A percentile compares a stretch with the other conserved stretches of the same genome.
Evolutionary conservation across 1,140 invertebrate species (phyloP).

Genomic region (Tribolium madens): DNA sequence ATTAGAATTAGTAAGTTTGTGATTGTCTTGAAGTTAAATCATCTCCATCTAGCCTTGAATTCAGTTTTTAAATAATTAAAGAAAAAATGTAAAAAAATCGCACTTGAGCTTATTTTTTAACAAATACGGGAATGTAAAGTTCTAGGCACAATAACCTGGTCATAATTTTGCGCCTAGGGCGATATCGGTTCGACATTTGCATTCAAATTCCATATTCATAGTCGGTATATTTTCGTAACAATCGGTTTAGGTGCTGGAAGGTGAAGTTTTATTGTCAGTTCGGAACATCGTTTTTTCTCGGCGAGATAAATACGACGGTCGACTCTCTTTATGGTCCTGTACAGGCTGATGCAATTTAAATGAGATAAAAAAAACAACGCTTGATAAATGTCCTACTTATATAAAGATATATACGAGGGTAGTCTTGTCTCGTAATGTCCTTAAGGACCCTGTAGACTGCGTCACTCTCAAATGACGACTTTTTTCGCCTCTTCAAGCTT

Average conservation of each 20-base stretch:
- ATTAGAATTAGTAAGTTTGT: too few species aligned
- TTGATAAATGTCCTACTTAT: constrained; percentile 18
- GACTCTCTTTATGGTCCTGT: constrained; percentile 20
- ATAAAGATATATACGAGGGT: not conserved
- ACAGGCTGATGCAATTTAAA: constrained; percentile 31
- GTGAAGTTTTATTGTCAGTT: constrained; percentile 22
- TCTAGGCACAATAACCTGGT: not conserved
- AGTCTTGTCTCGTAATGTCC: not conserved
- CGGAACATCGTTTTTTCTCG: constrained; percentile 9
- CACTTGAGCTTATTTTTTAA: too few species aligned
- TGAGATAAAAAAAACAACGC: constrained; percentile 2
- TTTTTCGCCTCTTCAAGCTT: not conserved
- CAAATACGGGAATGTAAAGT: too few species aligned
- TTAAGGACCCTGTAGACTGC: not conserved
- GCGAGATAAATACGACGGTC: constrained; percentile 16
- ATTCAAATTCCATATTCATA: constrained; percentile 35
- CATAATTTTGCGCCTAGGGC: not conserved
- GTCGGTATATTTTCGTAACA: constrained; percentile 11
- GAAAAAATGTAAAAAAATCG: too few species aligned
- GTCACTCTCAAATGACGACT: not conserved
- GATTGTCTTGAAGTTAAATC: too few species aligned
- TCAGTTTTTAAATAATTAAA: too few species aligned
- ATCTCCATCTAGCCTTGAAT: too few species aligned
- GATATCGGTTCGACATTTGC: constrained; percentile 9
- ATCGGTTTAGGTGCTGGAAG: constrained; percentile 8